Base-by-base conservation (phyloP, 2,113 vertebrate species). In the Uropsilus gracilis region DNA sequence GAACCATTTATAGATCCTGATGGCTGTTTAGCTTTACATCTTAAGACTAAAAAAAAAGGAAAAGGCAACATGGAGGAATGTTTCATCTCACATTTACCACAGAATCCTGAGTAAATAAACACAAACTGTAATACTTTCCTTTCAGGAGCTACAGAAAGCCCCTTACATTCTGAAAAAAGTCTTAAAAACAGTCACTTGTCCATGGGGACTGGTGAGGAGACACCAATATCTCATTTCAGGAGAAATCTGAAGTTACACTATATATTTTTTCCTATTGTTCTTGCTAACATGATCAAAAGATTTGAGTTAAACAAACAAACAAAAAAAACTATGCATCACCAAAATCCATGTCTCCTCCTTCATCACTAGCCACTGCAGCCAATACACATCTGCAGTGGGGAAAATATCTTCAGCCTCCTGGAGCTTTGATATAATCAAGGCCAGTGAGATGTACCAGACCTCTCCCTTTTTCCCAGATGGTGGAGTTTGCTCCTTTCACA, bases 401-500 rank as follows among this genome's bases (percentile, higher is more conserved):
- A 48, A 84, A 89, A 18, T 11, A 48, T 28, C 42, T 66, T 26
- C 59, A 68, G 69, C 72, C 86, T 81, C 82, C 18, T 6, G 46
- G 91, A 94, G 87, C 55, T 87, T 75, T 59, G 82, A 72, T 53
- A 57, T 0, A 78, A 89, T 95, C 94, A 94, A 78, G 88, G 48
- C 85, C 55, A 1, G 76, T 94, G 94, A 96, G 95, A 85, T 57
- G 80, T 90, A 72, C 90, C 96, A 96, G 97, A 78, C 87, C 68
- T 64, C 48, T 59, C 63, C 44, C 63, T 71, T 39, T 59, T 85
- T 88, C 94, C 95, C 95, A 95, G 95, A 94, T 94, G 94, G 72
- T 55, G 93, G 39, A 48, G 66, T 95, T 95, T 37, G 13, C 48
- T 76, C 6, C 77, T 75, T 86, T 93, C 86, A 75, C 92, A 89